phyloP scores from a whole-genome alignment of 2,888 invertebrate species.

The Alitta virens region DNA sequence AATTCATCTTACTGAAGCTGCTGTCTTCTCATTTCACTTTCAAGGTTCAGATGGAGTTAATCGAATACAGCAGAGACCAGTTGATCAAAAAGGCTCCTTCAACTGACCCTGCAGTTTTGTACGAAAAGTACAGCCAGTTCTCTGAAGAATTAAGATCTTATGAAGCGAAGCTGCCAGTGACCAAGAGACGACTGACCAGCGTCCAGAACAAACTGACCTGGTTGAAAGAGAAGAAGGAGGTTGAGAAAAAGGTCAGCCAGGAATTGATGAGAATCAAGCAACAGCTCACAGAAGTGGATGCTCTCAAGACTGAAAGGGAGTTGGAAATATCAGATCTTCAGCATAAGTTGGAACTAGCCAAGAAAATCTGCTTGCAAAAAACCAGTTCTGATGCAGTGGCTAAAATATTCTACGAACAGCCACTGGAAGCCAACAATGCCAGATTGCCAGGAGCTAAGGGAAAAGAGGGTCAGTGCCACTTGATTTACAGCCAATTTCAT shows the following conservation, averaged over 20 bases:
- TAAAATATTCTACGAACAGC: slow-evolving; percentile 45
- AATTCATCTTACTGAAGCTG: too few relatives aligned
- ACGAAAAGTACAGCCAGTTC: slow-evolving; percentile 38
- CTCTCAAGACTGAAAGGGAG: not conserved
- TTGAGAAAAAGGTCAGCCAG: slow-evolving; percentile 30
- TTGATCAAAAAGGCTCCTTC: slow-evolving; percentile 17
- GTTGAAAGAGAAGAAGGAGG: slow-evolving; percentile 35
- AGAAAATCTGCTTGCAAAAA: slow-evolving; percentile 39
- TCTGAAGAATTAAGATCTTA: slow-evolving; percentile 37
- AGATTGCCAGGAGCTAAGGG: slow-evolving; percentile 21
- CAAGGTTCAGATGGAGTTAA: slow-evolving; percentile 41
- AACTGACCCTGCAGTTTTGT: slow-evolving; percentile 20
- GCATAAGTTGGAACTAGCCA: slow-evolving; percentile 33
- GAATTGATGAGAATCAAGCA: slow-evolving; percentile 33
- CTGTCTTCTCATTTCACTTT: too few relatives aligned
- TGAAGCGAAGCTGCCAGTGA: slow-evolving; percentile 36
- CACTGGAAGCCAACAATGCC: slow-evolving; percentile 28
- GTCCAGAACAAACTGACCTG: slow-evolving; percentile 38
- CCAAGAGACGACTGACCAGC: slow-evolving; percentile 34
- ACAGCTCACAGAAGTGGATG: slow-evolving; percentile 10
- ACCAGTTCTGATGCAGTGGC: slow-evolving; percentile 42
- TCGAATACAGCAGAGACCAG: slow-evolving; percentile 30
- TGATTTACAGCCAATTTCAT: too few relatives aligned
- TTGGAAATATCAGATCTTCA: not conserved
- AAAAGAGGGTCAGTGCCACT: slow-evolving; percentile 19